Evolutionary conservation across 1,140 invertebrate genomes (phyloP), one percentile per base, ranked within the genome.

Genomic region (Amphibalanus amphitrite): DNA sequence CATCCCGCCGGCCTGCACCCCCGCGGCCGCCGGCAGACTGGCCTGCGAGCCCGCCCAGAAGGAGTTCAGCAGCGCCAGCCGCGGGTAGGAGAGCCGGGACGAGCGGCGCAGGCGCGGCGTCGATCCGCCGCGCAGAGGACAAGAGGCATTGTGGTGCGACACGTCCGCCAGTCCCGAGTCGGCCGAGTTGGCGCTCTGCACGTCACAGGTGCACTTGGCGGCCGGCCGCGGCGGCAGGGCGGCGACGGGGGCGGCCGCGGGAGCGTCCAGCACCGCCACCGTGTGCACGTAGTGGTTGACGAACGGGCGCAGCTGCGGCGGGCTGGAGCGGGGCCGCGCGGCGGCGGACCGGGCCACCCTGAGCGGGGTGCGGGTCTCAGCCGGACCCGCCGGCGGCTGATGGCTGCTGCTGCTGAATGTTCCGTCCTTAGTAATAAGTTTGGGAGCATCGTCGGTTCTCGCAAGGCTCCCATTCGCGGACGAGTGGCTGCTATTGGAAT

Each of bases 101-200:
- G 72, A 72, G 69, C 74, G 72, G 4, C 72, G 71, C 28, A 74
- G 67, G 10, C 72, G 72, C 40, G 65, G 28, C 47, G 72, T 71
- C 15, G 72, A 73, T 17, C 72, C 74, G 33, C 70, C 65, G 29
- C 72, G 29, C 10, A 73, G 70, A 28, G 72, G 72, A 67, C 74
- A 75, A 59, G 67, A n/a, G 28, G 72, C 73, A 30, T 71, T 67
- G 28, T 72, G 72, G 29, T 74, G 75, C 29, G 72, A 40, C 33
- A 89, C 90, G 29, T 90, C 90, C 3, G 89, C 90, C 80, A 92
- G 88, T 28, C 90, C 90, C 0, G 88, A 90, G 78, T 92, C 90
- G 10, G 88, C 90, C 6, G 90, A 92, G 30, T 80, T 78, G 29
- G 80, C 71, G 73, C 83, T 84, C 29, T 73, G 74, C 1, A 71